These are phyloP conservation scores for Ptychochromis oligacanthus DNA, from an alignment of 2,113 vertebrate species.

Conservation along the genomic window DNA sequence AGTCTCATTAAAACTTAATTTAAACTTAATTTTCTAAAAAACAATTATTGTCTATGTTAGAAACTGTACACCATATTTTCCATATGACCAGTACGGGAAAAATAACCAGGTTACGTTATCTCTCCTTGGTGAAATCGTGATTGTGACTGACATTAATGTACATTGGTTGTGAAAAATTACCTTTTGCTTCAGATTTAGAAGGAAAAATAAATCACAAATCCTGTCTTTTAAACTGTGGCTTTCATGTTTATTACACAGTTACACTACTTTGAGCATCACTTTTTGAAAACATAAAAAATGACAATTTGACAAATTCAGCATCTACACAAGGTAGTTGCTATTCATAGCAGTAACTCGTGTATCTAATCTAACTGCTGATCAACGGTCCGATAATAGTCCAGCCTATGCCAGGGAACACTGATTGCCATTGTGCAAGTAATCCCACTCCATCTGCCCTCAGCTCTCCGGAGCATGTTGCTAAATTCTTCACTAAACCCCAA, in stretches of 20 bases:
- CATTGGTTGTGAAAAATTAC: not conserved
- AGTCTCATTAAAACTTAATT: not conserved
- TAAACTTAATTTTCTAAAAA: not conserved
- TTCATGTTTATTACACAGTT: conserved; percentile 50
- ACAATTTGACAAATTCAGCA: not conserved
- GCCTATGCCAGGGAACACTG: not conserved
- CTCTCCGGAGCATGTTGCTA: not conserved
- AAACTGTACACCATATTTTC: fast-evolving
- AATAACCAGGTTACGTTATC: not conserved
- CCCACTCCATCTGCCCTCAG: not conserved
- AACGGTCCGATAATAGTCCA: conserved; percentile 21
- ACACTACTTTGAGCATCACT: not conserved
- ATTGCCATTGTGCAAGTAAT: not conserved
- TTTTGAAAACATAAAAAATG: conserved; percentile 22
- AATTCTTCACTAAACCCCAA: not conserved
- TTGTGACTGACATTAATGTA: not conserved
- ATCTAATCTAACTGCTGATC: not conserved
- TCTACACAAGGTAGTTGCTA: not conserved
- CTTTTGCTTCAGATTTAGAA: not conserved
- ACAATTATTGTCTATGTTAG: not conserved
- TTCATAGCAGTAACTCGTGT: not conserved
- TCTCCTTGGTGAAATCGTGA: not conserved
- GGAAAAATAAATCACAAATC: not conserved
- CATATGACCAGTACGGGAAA: not conserved
- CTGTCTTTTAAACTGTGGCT: not conserved